Percentiles rank a stretch among this genome's conserved stretches.
These are phyloP conservation scores for Ctenicera cuprea DNA, from an alignment of 2,888 invertebrate species.

Conservation along the genomic window DNA sequence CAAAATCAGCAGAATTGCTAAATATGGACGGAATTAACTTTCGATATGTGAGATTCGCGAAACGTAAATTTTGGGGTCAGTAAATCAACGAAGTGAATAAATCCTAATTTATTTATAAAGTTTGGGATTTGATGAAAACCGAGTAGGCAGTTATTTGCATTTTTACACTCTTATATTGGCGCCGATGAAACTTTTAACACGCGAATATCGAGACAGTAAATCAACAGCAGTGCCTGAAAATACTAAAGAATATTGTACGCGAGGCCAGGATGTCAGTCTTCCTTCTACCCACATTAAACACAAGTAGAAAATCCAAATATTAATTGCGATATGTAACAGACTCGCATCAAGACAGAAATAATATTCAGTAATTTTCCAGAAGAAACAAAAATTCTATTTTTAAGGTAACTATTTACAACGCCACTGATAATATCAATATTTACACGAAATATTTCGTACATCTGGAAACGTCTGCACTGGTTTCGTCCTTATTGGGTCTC, in stretches of 20 bases:
- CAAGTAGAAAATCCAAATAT: background rate
- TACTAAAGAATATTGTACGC: background rate
- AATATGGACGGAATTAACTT: background rate
- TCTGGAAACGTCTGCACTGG: no score
- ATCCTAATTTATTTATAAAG: constrained; percentile 12
- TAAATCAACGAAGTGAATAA: constrained; percentile 14
- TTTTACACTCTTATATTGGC: constrained; percentile 10
- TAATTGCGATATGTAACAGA: background rate
- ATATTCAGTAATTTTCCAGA: no score
- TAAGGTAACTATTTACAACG: no score
- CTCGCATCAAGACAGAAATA: no score
- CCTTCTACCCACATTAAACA: background rate
- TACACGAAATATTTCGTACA: no score
- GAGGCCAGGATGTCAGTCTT: background rate
- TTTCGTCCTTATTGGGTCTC: no score
- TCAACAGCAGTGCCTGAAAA: background rate
- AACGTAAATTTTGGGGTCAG: constrained; percentile 14
- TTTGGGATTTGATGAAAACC: constrained; percentile 6
- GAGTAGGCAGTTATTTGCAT: constrained; percentile 23
- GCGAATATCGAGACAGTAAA: constrained; percentile 12
- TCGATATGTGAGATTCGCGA: no score
- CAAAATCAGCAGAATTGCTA: background rate
- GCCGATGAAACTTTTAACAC: constrained; percentile 23
- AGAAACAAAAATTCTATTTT: no score
- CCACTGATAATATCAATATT: no score